Base-by-base conservation (phyloP, 2,888 invertebrate genomes). In the Platycheirus rosarum region DNA sequence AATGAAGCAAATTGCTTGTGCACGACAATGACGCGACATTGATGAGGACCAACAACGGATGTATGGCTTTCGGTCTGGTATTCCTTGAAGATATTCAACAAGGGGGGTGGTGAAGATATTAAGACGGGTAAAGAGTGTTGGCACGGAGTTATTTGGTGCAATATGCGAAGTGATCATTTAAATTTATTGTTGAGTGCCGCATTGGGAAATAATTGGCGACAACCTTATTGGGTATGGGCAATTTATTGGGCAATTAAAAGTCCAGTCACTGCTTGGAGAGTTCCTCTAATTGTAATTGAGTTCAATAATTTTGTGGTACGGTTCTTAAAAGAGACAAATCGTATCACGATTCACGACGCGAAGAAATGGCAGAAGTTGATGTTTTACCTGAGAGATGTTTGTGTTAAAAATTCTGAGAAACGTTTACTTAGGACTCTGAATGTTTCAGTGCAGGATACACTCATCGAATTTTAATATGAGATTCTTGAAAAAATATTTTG, bases 1-100 rank as follows among this genome's bases (percentile, higher is more conserved):
- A 82, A 82, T 73, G 71, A 77, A 82, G 82, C 82, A 82, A 82
- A 82, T 82, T 82, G 82, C 82, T 77, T 77, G 77, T 82, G 77
- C 82, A 82, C 77, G 82, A 82, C 82, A 77, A 68, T 49, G 63
- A 63, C 77, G 48, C 48, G 77, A 77, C 71, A 55, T 73, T 82
- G 82, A 82, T 73, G 82, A 69, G 74, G 20, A 40, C 57, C 57
- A 40, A 53, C 66, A 82, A 62, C 76, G 76, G 80, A 82, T 82
- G 76, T 79, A 37, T 37, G 40, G 44, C 55, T 63, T 40, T 71
- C 71, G 82, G 77, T 37, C 77, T 82, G 77, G 82, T 73, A 82
- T 82, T 73, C 55, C 55, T 53, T 23, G 44, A 62, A 53, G 51
- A 13, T 68, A 66, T 68, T 35, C 37, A 26, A 42, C 1, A 14